Evolutionary conservation across 2,888 invertebrate species (phyloP).

Genomic region (Acleris holmiana): DNA sequence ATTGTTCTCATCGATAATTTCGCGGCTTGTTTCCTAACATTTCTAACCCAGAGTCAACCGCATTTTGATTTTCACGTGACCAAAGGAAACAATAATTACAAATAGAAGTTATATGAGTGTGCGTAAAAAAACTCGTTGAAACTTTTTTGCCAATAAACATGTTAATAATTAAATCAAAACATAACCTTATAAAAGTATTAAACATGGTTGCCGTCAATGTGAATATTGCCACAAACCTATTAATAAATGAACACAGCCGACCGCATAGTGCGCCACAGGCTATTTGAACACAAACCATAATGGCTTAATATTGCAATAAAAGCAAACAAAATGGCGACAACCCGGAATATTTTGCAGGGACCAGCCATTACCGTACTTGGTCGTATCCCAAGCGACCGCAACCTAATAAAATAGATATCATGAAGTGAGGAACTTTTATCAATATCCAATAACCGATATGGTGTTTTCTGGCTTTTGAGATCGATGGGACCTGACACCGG

Average conservation of each 20-base stretch:
- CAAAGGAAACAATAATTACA: neutral
- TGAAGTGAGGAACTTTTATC: conserved; percentile 42
- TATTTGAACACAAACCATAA: neutral
- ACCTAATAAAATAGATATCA: conserved; percentile 25
- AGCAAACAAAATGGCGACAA: neutral
- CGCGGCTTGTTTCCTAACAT: too few species aligned
- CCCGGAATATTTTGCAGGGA: neutral
- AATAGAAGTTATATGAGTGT: neutral
- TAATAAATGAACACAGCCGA: neutral
- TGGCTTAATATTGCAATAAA: neutral
- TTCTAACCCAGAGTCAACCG: neutral
- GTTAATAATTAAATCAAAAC: too few species aligned
- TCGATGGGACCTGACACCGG: conserved; percentile 41
- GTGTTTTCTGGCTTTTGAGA: conserved; percentile 49
- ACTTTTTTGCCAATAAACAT: too few species aligned
- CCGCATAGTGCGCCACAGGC: neutral
- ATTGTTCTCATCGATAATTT: too few species aligned
- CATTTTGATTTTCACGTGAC: conserved; percentile 10
- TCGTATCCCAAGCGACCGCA: conserved; percentile 10
- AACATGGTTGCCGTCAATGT: neutral
- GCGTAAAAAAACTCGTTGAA: too few species aligned
- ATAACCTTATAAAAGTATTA: neutral
- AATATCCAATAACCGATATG: conserved; percentile 49
- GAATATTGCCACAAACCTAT: neutral
- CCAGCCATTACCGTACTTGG: neutral